Evolutionary conservation across 2,888 invertebrate genomes (phyloP), one percentile per base, ranked within the genome.

Genomic region (Autographa gamma): DNA sequence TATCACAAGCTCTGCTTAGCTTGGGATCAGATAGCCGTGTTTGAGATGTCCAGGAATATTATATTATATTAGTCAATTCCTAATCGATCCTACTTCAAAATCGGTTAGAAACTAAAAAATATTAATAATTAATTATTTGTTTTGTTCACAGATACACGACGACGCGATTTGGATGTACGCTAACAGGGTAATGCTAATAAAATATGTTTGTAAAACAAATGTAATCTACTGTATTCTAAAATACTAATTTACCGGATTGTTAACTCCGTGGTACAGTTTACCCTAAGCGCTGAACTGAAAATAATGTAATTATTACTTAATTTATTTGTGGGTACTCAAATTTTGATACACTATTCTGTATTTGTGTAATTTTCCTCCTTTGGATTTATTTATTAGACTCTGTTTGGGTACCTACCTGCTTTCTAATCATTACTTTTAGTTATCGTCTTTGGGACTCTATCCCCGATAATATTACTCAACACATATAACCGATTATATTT

Each of bases 101-200:
- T 2, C 25, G 25, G 25, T 25, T 25, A 25, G 1, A 25, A 25
- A 25, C 25, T 3, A 25, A 25, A 25, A 25, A 25, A 25, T 2
- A 25, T 2, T 25, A 25, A 1, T 25, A 2, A 25, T 25, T 25
- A 25, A 25, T 16, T 48, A 8, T 25, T 31, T 25, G 56, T 41
- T 16, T 62, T 70, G 66, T 67, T 79, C 69, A 25, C 66, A 74
- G 79, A 71, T 80, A 71, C 72, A 76, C 16, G 68, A 76, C 16
- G 68, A 77, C 62, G 79, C 81, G 77, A 77, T 73, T 74, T 68
- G 66, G 74, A 76, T 77, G 65, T 71, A 76, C 71, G 80, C 76
- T 69, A 79, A 87, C 88, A 88, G 88, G 88, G 88, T 88, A 86
- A 80, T 78, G 81, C 80, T 86, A 81, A 75, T 82, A 48, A 67